Conservation (phyloP, 2,797 vertebrate species). For the Trematomus bernacchii region DNA sequence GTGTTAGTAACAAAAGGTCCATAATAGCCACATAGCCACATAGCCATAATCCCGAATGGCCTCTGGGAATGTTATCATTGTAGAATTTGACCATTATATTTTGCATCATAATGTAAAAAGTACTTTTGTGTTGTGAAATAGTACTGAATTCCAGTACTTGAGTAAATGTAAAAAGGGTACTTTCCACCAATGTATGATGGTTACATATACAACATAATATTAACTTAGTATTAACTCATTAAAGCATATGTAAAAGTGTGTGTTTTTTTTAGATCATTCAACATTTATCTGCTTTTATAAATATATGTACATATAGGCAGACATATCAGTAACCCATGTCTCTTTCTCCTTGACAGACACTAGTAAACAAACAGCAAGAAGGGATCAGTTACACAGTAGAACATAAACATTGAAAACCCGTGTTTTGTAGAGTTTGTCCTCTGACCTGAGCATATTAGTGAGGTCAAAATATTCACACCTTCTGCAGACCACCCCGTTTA, state of each 20-base stretch:
- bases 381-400: slow-evolving; percentile 55
- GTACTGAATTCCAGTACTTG: not conserved
- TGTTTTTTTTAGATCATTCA: not conserved
- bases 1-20: not conserved
- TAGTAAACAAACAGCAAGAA: slow-evolving; percentile 24
- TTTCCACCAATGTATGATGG: not conserved
- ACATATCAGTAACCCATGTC: not conserved
- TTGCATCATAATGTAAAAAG: not conserved
- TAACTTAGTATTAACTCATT: not conserved
- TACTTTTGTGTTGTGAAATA: not conserved
- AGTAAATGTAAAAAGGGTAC: not conserved
- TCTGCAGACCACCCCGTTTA: slow-evolving; percentile 43
- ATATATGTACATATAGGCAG: not conserved
- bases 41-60: not conserved
- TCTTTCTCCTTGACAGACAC: not conserved
- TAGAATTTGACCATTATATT: not conserved
- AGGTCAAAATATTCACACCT: slow-evolving; percentile 60
- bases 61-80: not conserved
- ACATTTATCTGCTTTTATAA: not conserved
- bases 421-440: slow-evolving; percentile 65
- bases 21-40: not conserved
- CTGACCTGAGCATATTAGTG: slow-evolving; percentile 43
- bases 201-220: not conserved
- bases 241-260: not conserved
- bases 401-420: slow-evolving; percentile 58